Evolutionary conservation across 2,888 invertebrate species (phyloP), one percentile per base, ranked within the genome.

Genomic region (Perizoma affinitatum): DNA sequence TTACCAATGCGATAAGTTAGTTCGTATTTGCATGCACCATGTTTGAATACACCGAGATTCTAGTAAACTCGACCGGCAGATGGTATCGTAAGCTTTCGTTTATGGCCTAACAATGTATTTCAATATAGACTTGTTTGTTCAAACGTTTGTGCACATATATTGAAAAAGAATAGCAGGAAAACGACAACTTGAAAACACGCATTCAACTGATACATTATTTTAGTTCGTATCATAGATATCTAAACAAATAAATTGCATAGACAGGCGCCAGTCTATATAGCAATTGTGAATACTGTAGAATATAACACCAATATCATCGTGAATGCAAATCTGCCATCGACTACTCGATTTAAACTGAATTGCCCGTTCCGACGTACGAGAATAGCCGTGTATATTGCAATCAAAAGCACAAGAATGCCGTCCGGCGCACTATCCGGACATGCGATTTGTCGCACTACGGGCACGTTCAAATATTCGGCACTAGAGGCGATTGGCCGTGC

Each of bases 21-120:
- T 56, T 44, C 49, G 36, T 55, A 63, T 68, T 69, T 66, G 63
- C 63, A 68, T 69, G 54, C 65, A 55, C 59, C 58, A 58, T 61
- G 60, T 62, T 67, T 47, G 60, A 54, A 64, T 57, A 64, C 61
- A 60, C 61, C 62, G 52, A 60, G 63, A 64, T 69, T 63, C 59
- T 44, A 58, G 58, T 61, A 60, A 65, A 65, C 43, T 60, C 55
- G 46, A 61, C 52, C 44, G 52, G 45, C 56, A 64, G 62, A 61
- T 58, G 46, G 54, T 63, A 57, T 61, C 62, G 59, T 59, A 52
- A 58, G 46, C 53, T 44, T 43, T 58, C 59, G 57, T 65, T 67
- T 67, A 66, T 65, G 58, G 45, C 54, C 53, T 51, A 49, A 35
- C 58, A 61, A 55, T 63, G 60, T 58, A 58, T 66, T 56, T 54